Evolutionary conservation across 2,113 vertebrate genomes (phyloP), one percentile per base, ranked within the genome.

Genomic region (Ivindomyrus marchei): DNA sequence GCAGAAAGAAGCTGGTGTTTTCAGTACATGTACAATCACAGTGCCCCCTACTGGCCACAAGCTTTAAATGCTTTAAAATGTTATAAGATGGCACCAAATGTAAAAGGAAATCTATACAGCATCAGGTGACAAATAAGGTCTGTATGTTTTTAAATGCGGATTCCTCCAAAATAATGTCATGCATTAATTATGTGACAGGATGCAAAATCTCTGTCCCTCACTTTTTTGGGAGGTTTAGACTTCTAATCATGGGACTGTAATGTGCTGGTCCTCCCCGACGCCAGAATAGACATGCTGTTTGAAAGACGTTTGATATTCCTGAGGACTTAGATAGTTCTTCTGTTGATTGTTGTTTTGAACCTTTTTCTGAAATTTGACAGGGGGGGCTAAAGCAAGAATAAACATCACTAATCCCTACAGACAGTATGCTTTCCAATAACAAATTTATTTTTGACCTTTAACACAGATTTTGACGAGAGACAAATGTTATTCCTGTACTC

Each of bases 21-120:
- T 27, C 49, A 50, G 11, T 74, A 19, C 49, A 52, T 10, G 7
- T 70, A 70, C 70, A 87, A 39, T 58, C 53, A 50, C 6, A 87
- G 84, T 74, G 84, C 84, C 89, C 89, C 85, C 89, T 85, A 70
- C 42, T 90, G 89, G 36, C 36, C 42, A 52, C 11, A 47, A 52
- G 13, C n/a, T 3, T 87, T 87, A 15, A 1, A 7, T 21, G 42
- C n/a, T 47, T 7, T 3, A 50, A 89, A 89, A 80, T 8, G 8
- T 4, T 50, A 50, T 21, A 89, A 89, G 77, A 89, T 3, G 17
- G 46, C 8, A 11, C 4, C 15, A 53, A 24, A 77, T 62, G 56
- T 52, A 31, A 52, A 87, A 85, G 31, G 36, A 42, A 36, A 77
- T 77, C 15, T 3, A 42, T 19, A 11, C 13, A 19, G 36, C 36